Evolutionary conservation across 2,888 invertebrate species (phyloP), one percentile per base, ranked within the genome.

Genomic region (Isoperla grammatica): DNA sequence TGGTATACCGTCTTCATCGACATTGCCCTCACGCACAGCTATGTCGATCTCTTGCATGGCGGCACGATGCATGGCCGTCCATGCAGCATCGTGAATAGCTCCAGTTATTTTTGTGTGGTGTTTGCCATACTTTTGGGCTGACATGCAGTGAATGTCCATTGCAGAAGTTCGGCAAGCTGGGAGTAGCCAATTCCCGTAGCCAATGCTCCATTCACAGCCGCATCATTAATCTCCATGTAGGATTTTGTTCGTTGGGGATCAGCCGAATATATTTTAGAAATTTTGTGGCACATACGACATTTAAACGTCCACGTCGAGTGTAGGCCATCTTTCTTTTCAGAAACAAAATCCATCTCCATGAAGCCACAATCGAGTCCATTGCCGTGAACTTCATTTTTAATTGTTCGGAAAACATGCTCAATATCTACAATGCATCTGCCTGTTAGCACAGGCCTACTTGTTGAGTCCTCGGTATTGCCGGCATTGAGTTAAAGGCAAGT

Each of bases 221-320:
- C 29, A 13, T 49, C 8, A 29, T 29, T 29, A 29, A 29, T 29
- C 8, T 29, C 29, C 29, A 29, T 29, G 29, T 29, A 29, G 4
- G 29, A 29, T 29, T 29, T 29, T 29, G 22, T 2, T 4, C 1
- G 2, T 49, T 49, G 23, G 8, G 5, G 49, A 19, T 49, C 29
- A 23, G 15, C 20, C 6, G 49, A 49, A 22, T 6, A 29, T 4
- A 29, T 29, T 29, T 29, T 29, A 4, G 29, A 29, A 29, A 29
- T 29, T 29, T 29, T 29, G 29, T 29, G 4, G 29, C 29, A 29
- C 29, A 29, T 29, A 29, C 29, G 29, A 29, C 22, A 17, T 49
- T 46, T 46, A 46, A 46, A 46, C 12, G 22, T 46, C 48, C 48
- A 46, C 12, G 48, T 46, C 19, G 20, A 46, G 19, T 46, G 48